phyloP scores from a whole-genome alignment of 2,797 vertebrate species.

The Natrix natrix region DNA sequence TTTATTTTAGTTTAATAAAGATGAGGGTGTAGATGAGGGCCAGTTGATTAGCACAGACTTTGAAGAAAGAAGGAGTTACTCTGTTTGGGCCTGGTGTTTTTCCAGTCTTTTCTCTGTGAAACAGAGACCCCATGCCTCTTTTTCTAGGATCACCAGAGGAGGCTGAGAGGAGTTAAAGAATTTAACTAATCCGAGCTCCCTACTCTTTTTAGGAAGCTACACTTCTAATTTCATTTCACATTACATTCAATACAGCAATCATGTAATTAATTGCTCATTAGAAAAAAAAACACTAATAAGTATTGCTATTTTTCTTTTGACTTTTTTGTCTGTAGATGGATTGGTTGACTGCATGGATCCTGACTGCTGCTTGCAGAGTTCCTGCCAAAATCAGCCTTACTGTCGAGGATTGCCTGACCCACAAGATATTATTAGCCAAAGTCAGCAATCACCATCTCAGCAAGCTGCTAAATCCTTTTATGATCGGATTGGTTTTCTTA shows the following conservation, averaged over 20 bases:
- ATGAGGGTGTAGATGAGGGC: background rate
- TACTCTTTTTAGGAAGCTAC: constrained; percentile 43
- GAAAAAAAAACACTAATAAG: constrained; percentile 20
- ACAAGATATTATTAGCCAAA: constrained; percentile 81
- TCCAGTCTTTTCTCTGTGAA: background rate
- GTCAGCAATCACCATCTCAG: constrained; percentile 79
- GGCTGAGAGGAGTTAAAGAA: background rate
- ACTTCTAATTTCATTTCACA: constrained; percentile 35
- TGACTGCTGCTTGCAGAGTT: constrained; percentile 93
- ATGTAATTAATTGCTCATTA: constrained; percentile 20
- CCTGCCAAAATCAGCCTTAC: constrained; percentile 92
- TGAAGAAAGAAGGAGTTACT: background rate
- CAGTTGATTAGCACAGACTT: background rate
- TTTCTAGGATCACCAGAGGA: background rate
- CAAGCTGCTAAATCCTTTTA: constrained; percentile 89
- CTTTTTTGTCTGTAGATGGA: constrained; percentile 83
- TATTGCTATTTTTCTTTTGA: constrained; percentile 53
- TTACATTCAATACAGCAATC: constrained; percentile 19
- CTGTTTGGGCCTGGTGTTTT: background rate
- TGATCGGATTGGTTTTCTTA: constrained; percentile 89
- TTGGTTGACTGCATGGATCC: constrained; percentile 97
- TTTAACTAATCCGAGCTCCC: background rate
- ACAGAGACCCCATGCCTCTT: background rate
- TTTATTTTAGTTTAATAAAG: background rate
- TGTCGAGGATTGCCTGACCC: constrained; percentile 95